phyloP scores from a whole-genome alignment of 35 echinoderm and acorn worm species.

The Hemicentrotus pulcherrimus region DNA sequence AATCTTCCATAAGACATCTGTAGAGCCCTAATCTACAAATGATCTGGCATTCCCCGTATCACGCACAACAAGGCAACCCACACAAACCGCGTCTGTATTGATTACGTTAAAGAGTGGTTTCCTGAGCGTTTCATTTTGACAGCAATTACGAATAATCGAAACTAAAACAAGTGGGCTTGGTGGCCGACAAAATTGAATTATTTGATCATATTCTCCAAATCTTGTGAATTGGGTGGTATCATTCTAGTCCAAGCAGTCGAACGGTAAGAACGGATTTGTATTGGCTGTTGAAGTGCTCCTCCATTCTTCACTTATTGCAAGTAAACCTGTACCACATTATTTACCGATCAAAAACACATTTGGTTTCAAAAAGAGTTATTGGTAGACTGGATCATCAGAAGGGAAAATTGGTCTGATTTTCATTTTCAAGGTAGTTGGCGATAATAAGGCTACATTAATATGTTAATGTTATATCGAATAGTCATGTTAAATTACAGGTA shows the following conservation, averaged over 20 bases:
- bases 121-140: background rate
- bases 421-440: too few relatives aligned
- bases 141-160: constrained; percentile 47
- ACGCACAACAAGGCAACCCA: background rate
- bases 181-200: constrained; percentile 38
- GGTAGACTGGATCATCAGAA: too few relatives aligned
- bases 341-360: too few relatives aligned
- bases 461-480: too few relatives aligned
- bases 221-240: background rate
- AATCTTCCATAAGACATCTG: background rate
- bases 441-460: too few relatives aligned
- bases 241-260: background rate
- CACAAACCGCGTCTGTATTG: background rate
- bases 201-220: constrained; percentile 16
- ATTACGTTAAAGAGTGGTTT: background rate
- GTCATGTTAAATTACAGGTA: too few relatives aligned
- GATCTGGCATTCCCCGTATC: background rate
- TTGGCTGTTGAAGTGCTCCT: too few relatives aligned
- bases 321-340: too few relatives aligned
- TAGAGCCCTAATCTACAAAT: background rate
- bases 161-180: constrained; percentile 34
- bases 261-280: too few relatives aligned
- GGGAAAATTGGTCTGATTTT: too few relatives aligned
- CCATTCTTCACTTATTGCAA: too few relatives aligned
- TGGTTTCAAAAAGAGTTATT: too few relatives aligned